Percentiles rank a stretch among this genome's conserved stretches.
These are phyloP conservation scores for Trisateles emortualis DNA, from an alignment of 2,888 invertebrate species.

Conservation along the genomic window DNA sequence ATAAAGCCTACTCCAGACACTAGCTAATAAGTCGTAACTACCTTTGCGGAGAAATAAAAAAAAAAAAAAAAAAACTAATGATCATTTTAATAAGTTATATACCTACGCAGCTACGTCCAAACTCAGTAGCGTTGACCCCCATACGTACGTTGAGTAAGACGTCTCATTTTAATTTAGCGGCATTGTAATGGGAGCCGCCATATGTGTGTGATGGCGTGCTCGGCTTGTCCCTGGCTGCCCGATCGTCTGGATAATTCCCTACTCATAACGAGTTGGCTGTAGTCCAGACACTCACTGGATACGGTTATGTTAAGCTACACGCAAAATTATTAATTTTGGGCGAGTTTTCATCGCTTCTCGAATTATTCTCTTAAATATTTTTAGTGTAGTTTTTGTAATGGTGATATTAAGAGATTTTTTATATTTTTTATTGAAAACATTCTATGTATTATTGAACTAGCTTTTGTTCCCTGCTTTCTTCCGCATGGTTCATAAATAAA, in stretches of 20 bases:
- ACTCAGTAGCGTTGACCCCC: neutral
- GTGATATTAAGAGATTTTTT: neutral
- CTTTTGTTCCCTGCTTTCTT: too few relatives aligned
- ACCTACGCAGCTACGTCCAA: too few relatives aligned
- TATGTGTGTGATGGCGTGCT: constrained; percentile 42
- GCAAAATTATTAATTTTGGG: constrained; percentile 51
- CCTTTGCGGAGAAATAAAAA: too few relatives aligned
- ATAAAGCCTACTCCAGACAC: too few relatives aligned
- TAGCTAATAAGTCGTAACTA: too few relatives aligned
- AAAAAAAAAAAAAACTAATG: too few relatives aligned
- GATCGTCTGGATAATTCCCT: constrained; percentile 49
- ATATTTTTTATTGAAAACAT: too few relatives aligned
- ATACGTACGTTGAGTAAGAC: constrained; percentile 5
- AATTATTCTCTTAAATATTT: constrained; percentile 6
- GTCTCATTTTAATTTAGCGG: constrained; percentile 39
- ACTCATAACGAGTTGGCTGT: constrained; percentile 53
- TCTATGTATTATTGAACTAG: too few relatives aligned
- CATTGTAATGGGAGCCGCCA: constrained; percentile 45
- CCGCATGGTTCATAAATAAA: too few relatives aligned
- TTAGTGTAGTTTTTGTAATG: neutral
- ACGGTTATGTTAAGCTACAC: constrained; percentile 52
- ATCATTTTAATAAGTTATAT: too few relatives aligned
- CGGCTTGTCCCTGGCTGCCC: constrained; percentile 44
- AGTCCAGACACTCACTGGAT: constrained; percentile 50
- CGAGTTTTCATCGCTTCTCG: constrained; percentile 29